Conservation (phyloP, 2,797 vertebrate genomes). For the Luscinia luscinia region DNA sequence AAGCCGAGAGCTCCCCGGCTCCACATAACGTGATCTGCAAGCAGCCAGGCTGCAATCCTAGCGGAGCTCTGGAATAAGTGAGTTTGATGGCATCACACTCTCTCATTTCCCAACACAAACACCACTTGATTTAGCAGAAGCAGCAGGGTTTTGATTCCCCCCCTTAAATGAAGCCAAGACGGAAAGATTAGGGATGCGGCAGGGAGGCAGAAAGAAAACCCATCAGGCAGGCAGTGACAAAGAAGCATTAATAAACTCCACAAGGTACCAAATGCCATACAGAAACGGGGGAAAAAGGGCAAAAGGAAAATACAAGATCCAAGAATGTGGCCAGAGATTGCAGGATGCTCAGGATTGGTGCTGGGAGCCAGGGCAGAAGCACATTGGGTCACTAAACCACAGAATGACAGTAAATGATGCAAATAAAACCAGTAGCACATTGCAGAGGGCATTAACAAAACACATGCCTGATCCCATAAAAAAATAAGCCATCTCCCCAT, state of each 20-base stretch:
- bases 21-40: not conserved
- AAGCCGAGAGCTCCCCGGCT: not conserved
- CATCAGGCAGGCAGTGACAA: slow-evolving; percentile 25
- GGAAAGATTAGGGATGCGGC: slow-evolving; percentile 41
- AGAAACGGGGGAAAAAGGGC: not conserved
- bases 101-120: slow-evolving; percentile 67
- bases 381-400: not conserved
- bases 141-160: slow-evolving; percentile 36
- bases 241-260: slow-evolving; percentile 24
- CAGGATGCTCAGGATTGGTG: not conserved
- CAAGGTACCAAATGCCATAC: not conserved
- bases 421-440: slow-evolving; percentile 5
- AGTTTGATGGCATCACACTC: slow-evolving; percentile 56
- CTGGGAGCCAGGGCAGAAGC: not conserved
- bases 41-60: not conserved
- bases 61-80: slow-evolving; percentile 25
- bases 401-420: slow-evolving; percentile 26
- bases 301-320: not conserved
- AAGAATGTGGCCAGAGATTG: not conserved
- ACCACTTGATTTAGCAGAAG: slow-evolving; percentile 61
- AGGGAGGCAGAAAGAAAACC: slow-evolving; percentile 42
- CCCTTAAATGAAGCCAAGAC: slow-evolving; percentile 1
- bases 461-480: slow-evolving; percentile 37
- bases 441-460: slow-evolving; percentile 2
- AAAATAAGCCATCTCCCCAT: slow-evolving; percentile 25